A percentile compares a stretch with the other conserved stretches of the same genome.
Evolutionary conservation across 2,113 vertebrate species (phyloP).

Genomic region (Regulus satrapa): DNA sequence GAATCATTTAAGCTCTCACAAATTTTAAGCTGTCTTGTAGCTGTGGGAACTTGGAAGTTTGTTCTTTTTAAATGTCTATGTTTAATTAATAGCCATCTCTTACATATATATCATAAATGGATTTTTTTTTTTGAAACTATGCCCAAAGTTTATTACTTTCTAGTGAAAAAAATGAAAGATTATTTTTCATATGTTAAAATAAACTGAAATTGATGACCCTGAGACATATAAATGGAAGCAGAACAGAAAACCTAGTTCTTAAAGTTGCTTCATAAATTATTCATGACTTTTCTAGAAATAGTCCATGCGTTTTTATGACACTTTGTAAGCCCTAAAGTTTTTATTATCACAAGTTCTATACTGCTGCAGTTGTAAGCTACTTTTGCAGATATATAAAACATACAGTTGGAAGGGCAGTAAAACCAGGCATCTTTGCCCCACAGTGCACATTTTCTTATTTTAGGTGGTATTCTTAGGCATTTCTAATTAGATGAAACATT

Average conservation of each 20-base stretch:
- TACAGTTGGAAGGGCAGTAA: not conserved
- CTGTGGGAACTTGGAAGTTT: not conserved
- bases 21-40: not conserved
- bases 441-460: conserved; percentile 7
- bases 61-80: not conserved
- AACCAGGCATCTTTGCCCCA: not conserved
- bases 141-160: conserved; percentile 44
- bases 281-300: conserved; percentile 61
- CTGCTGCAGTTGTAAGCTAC: not conserved
- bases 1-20: not conserved
- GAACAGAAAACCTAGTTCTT: conserved; percentile 47
- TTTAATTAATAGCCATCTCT: not conserved
- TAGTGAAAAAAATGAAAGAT: conserved; percentile 52
- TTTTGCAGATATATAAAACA: conserved; percentile 17
- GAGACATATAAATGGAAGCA: conserved; percentile 57
- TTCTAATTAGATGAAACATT: conserved; percentile 8
- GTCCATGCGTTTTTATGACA: conserved; percentile 32
- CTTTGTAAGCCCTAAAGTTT: conserved; percentile 60
- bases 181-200: conserved; percentile 25
- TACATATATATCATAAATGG: conserved; percentile 6
- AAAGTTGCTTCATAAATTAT: conserved; percentile 64
- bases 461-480: not conserved
- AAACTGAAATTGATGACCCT: conserved; percentile 59
- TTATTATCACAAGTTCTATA: conserved; percentile 23
- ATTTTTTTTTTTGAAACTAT: conserved; percentile 23